Base-by-base conservation (phyloP, 1,140 invertebrate genomes). In the Macrobrachium nipponense region DNA sequence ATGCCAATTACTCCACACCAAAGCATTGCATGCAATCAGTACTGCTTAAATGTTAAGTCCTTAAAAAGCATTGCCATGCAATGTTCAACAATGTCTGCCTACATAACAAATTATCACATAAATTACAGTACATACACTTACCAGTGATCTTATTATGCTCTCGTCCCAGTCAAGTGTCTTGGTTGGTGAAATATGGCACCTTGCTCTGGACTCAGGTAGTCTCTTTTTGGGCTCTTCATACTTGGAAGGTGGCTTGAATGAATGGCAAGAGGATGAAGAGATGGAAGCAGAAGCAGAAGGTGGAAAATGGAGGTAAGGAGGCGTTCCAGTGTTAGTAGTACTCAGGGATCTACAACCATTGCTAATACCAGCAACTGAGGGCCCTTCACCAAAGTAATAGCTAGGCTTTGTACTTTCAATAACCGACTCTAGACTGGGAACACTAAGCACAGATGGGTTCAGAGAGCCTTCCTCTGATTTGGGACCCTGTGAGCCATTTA, bases 81-180 rank as follows among this genome's bases (percentile, higher is more conserved):
- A 51, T 51, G 51, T 51, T 51, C 51, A 51, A 12, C 7, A 51
- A 8, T 12, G 12, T 10, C 51, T 36, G 27, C 27, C 27, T 51
- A 51, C 51, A 2, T 51, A 51, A 51, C 51, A 12, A 8, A 51
- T 10, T 6, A 51, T 51, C 8, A 10, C 0, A 12, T 51, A 51
- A 51, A 51, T 7, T 36, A 20, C 18, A 36, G n/a, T 17, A 78
- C 36, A 79, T 64, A 58, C 75, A 85, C 83, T 85, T 79, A 85
- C 83, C 83, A 85, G 60, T 43, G 83, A 85, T 59, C 79, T 85
- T 36, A 85, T 61, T 64, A 85, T 60, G 51, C 83, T 76, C 70
- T 58, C 15, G 83, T 85, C 83, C 83, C 83, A 85, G 15, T 20
- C 23, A 61, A 85, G 75, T 36, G 61, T 85, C 78, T 85, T 85